Evolutionary conservation across 2,113 vertebrate species (phyloP), one percentile per base, ranked within the genome.

Genomic region (Asarcornis scutulata): DNA sequence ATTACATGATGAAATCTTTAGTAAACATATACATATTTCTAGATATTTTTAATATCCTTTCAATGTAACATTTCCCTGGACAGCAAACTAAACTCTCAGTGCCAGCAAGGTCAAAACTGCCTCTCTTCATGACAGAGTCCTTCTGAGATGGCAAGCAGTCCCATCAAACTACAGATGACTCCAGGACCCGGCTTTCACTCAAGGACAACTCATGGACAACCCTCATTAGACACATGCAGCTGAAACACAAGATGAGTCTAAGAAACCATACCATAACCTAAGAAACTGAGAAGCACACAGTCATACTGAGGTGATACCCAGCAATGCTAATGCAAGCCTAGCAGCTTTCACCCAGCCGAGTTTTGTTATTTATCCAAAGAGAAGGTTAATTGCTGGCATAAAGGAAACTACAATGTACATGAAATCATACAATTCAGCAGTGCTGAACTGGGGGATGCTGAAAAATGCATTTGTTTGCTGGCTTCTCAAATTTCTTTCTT

Each of bases 381-480:
- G 27, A 60, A 52, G 7, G 9, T 64, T 75, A 79, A 77, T 27
- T 68, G 27, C 22, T 89, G 20, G 23, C 36, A 55, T 56, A 75
- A 85, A 83, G 13, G 22, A 68, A 95, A 85, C 5, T 15, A 38
- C 32, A 83, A 72, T 75, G 22, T 25, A 73, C 6, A 34, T 64
- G 2, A 53, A 48, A 78, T 11, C 27, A 27, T 69, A 72, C 67
- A 82, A 78, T 40, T 40, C 38, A 69, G 26, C 82, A 6, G 5
- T 21, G 46, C 14, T 44, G 11, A 81, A 77, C 58, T 62, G 1
- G 0, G 25, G 89, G 38, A 77, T 32, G 7, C 5, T 76, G 18
- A 15, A 6, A 14, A 56, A 77, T 18, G 1, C 2, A 31, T 34
- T 53, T 7, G 0, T 1, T 16, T 75, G 53, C 56, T 48, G 32